phyloP scores from a whole-genome alignment of 2,888 invertebrate species.

The Tillus elongatus region DNA sequence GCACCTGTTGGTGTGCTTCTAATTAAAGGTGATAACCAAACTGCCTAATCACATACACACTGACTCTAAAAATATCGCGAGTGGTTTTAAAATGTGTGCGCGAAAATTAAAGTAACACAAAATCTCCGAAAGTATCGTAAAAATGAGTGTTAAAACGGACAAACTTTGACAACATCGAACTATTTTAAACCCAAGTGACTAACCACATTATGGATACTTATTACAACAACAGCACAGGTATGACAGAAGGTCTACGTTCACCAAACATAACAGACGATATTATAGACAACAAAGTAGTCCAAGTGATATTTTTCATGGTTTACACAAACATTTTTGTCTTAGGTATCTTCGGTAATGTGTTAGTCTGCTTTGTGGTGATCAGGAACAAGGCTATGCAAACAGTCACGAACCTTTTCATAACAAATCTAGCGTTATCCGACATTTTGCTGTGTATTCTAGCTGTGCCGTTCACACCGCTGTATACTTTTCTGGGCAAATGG shows the following conservation, averaged over 20 bases:
- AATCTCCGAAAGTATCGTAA: too few relatives aligned
- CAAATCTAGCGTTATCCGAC: conserved; percentile 91
- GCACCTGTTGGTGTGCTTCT: too few relatives aligned
- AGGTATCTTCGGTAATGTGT: conserved; percentile 80
- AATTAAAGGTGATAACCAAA: too few relatives aligned
- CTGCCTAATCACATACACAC: too few relatives aligned
- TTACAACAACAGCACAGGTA: too few relatives aligned
- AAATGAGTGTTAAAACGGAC: too few relatives aligned
- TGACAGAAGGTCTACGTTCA: neutral
- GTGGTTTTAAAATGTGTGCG: too few relatives aligned
- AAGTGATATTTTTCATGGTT: conserved; percentile 64
- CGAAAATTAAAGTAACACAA: too few relatives aligned
- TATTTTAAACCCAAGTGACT: too few relatives aligned
- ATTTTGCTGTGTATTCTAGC: conserved; percentile 87
- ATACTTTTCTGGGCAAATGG: conserved; percentile 88
- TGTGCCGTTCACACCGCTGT: conserved; percentile 93
- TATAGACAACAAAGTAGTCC: conserved; percentile 57
- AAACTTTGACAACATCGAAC: too few relatives aligned
- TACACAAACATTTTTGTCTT: conserved; percentile 81
- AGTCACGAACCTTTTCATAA: conserved; percentile 95
- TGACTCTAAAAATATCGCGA: too few relatives aligned
- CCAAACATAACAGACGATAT: conserved; percentile 42
- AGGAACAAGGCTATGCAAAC: conserved; percentile 94
- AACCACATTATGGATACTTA: too few relatives aligned
- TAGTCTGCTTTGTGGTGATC: conserved; percentile 90